A percentile compares a stretch with the other conserved stretches of the same genome.
These are phyloP conservation scores for Leptosomus discolor DNA, from an alignment of 2,113 vertebrate genomes.

Conservation along the genomic window DNA sequence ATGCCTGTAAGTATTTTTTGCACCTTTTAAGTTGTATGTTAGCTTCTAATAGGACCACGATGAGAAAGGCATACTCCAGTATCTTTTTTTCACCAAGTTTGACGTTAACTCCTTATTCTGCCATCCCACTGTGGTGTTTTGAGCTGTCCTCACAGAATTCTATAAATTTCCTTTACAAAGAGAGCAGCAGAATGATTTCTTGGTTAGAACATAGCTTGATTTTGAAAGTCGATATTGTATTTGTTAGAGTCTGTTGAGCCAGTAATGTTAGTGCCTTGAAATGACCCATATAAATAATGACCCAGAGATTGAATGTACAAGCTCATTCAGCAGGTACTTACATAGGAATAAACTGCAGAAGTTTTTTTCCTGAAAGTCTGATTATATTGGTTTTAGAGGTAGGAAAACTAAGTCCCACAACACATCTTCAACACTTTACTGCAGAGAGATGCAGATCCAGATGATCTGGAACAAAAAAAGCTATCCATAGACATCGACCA, in stretches of 20 bases:
- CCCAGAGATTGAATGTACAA: neutral
- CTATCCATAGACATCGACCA: neutral
- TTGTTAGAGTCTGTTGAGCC: neutral
- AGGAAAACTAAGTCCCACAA: neutral
- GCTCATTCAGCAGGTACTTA: neutral
- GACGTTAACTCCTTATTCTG: neutral
- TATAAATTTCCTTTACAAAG: neutral
- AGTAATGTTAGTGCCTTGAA: neutral
- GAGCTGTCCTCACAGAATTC: neutral
- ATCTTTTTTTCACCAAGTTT: neutral
- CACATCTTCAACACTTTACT: neutral
- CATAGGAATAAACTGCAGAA: neutral
- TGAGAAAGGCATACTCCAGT: neutral
- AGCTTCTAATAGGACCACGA: neutral
- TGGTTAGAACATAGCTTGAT: neutral
- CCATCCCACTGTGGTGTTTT: neutral
- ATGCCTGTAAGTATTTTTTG: neutral
- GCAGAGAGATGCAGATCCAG: neutral
- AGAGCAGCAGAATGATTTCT: neutral
- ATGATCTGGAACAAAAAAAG: neutral
- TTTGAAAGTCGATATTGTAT: neutral
- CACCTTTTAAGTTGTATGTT: neutral
- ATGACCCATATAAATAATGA: constrained; percentile 7
- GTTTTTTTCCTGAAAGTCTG: neutral
- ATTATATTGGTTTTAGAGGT: neutral